Base-by-base conservation (phyloP, 53 echinoderm and acorn worm species). In the Stichopus horrens region DNA sequence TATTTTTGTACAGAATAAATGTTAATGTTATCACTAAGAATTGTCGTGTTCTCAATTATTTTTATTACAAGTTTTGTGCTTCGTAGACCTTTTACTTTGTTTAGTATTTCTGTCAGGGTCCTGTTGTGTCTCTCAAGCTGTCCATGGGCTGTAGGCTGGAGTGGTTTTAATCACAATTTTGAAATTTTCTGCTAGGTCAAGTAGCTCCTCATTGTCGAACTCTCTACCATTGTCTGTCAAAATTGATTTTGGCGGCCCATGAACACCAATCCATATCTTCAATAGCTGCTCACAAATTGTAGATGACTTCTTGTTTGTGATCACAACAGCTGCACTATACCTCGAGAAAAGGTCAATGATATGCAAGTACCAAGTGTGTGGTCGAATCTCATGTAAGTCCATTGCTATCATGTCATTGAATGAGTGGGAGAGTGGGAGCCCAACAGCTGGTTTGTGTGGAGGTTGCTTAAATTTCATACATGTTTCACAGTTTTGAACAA, bases 391-490 rank as follows among this genome's bases (percentile, higher is more conserved):
- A 58, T 65, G 79, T 52, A 88, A 58, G 57, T 87, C 88, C 88
- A 91, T 88, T 1, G 92, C 92, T 3, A 89, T 77, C 10, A 86
- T 86, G 60, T 92, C 89, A 83, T 92, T 89, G 86, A 92, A 92
- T 22, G 76, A 73, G 20, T 76, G 88, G n/a, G 92, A 88, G 19
- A 92, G 21, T 21, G 89, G 92, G 18, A 85, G 16, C 19, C 76
- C 13, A 10, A 92, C 92, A 75, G 77, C 92, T 75, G 88, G 92
- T 19, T 85, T 84, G 13, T 83, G 37, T 23, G 83, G 81, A 7
- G 80, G 57, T 54, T 76, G 65, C 82, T 79, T 87, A 59, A 79
- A 88, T 55, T 85, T 89, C 7, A 65, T 10, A 75, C 88, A 91
- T 7, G 67, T 76, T 4, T 91, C 88, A 88, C 91, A 91, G 4